A percentile compares a stretch with the other conserved stretches of the same genome.
Conservation (phyloP, 2,888 invertebrate genomes). For the Polydrusus cervinus region DNA sequence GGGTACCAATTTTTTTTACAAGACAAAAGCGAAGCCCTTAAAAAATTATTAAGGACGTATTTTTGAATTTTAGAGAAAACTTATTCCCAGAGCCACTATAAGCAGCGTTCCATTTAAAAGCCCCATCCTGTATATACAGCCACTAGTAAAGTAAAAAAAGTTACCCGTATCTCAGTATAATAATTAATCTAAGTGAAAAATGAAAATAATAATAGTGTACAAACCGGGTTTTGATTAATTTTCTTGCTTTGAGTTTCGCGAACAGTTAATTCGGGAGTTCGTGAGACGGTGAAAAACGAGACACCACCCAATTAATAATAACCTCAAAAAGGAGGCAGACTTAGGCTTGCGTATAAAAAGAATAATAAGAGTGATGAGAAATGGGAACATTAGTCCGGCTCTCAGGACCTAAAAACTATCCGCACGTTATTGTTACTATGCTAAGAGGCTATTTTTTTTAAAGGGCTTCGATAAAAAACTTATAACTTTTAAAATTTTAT, state of each 20-base stretch:
- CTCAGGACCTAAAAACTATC: neutral
- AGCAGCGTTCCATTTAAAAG: too few species aligned
- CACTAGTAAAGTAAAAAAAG: neutral
- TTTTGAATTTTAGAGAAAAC: too few species aligned
- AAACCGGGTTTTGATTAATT: conserved; percentile 22
- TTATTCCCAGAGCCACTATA: too few species aligned
- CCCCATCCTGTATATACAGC: too few species aligned
- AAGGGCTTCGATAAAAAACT: too few species aligned
- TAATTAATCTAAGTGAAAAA: conserved; percentile 11
- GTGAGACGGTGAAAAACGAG: conserved; percentile 20
- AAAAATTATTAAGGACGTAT: too few species aligned
- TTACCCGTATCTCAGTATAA: neutral
- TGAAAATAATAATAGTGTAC: conserved; percentile 16
- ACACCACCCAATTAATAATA: conserved; percentile 23
- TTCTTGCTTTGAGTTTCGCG: conserved; percentile 17
- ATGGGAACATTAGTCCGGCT: neutral
- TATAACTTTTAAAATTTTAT: too few species aligned
- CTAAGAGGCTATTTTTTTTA: too few species aligned
- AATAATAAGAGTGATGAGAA: conserved; percentile 1
- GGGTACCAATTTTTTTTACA: too few species aligned
- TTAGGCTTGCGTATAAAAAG: conserved; percentile 3
- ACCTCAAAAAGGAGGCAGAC: conserved; percentile 8
- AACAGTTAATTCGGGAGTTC: conserved; percentile 19
- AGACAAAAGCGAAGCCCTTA: too few species aligned
- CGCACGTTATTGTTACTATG: too few species aligned